Evolutionary conservation across 2,797 vertebrate species (phyloP), one percentile per base, ranked within the genome.

Genomic region (Onychomys leucogaster): DNA sequence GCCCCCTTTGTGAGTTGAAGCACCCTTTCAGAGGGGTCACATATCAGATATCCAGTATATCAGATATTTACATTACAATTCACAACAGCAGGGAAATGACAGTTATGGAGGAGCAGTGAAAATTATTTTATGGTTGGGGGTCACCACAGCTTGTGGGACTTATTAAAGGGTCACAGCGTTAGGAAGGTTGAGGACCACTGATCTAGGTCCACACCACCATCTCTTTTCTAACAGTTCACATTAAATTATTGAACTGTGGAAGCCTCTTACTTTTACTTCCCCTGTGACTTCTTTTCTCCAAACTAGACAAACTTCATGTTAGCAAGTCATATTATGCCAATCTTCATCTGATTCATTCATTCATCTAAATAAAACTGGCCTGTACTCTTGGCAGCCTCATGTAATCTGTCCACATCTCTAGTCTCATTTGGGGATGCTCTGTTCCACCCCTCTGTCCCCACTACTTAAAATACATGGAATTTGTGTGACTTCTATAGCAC

Each of bases 331-430:
- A 85, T 25, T 23, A 49, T 13, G 46, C 0, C 12, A 32, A n/a
- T 49, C 43, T n/a, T 19, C 43, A 34, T 25, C 43, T 67, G 29
- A 49, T 52, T 52, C 49, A 14, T 52, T 52, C 17, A 6, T 46
- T 21, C 2, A 65, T 65, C 8, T 34, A 34, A 65, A 23, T 46
- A 84, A 46, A 65, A 46, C 11, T 49, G 3, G 6, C 43, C 29
- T 3, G 46, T 49, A 25, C 6, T 49, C 19, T 49, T n/a, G 0
- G 0, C 49, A 14, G 83, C 43, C 43, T 49, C 19, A 0, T 7
- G 21, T 34, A 85, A 85, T 67, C 82, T 65, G 63, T 84, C 16
- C 9, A 34, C 11, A 83, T 46, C 3, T 14, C 61, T 25, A 85
- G 6, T 34, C 61, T 67, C 61, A 85, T 49, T 5, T 85, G 49